Base-by-base conservation (phyloP, 2,888 invertebrate species). In the Platerodrilus igneus region DNA sequence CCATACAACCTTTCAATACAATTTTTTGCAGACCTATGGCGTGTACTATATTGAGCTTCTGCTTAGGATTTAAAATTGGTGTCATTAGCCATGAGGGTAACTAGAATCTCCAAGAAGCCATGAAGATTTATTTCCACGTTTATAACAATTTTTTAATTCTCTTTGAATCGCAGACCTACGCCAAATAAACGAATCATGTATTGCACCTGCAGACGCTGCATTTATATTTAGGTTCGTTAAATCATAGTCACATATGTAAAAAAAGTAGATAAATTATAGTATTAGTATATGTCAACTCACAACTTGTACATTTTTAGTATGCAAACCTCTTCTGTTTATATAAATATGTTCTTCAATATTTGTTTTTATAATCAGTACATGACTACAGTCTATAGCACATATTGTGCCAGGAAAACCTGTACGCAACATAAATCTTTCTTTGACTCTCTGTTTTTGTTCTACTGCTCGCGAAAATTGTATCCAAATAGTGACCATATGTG, bases 1-100 rank as follows among this genome's bases (percentile, higher is more conserved):
- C 42, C 46, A 7, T 35, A 41, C 32, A 37, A 43, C 22, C 41
- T 38, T 29, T 48, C 48, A 16, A 45, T 22, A 8, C 25, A 34
- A 20, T 45, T 45, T 33, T 45, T 30, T 6, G 39, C 37, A 11
- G 20, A 11, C 6, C 8, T 30, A 18, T 31, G 33, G 16, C 27
- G 21, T 16, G 9, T 13, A 34, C 37, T 39, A 19, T 37, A 48
- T 19, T 32, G 22, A n/a, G 16, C 34, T 18, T 40, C 38, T 9
- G 48, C 32, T 14, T 11, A 15, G 41, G 15, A 15, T 38, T 32
- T 11, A 16, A 15, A 13, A 37, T 31, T 7, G 48, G 41, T 5
- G 38, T 48, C 33, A 48, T 37, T 16, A 45, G 15, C 41, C 40
- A 48, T 20, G 48, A 7, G 45, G 43, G 34, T 48, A 48, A 5